A percentile compares a stretch with the other conserved stretches of the same genome.
phyloP scores from a whole-genome alignment of 2,888 invertebrate species.

The Phanerotoma sp. region DNA sequence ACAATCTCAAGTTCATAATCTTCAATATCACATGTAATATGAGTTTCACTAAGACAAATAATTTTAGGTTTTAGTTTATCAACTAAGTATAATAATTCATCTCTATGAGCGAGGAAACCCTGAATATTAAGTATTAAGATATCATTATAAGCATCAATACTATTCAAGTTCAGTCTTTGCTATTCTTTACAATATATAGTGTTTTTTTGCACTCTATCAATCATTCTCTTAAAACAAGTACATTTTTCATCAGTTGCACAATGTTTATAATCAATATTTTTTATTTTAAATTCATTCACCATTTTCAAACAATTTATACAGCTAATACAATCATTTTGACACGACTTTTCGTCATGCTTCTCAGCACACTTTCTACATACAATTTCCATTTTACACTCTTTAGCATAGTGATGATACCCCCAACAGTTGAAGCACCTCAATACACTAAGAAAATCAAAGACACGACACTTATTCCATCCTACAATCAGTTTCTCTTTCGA shows the following conservation, averaged over 20 bases:
- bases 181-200: slow-evolving; percentile 17
- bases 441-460: not conserved
- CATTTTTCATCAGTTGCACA: slow-evolving; percentile 16
- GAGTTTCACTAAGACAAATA: too few species aligned
- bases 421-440: slow-evolving; percentile 3
- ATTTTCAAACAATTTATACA: slow-evolving; percentile 25
- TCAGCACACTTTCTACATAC: slow-evolving; percentile 21
- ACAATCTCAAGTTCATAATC: too few species aligned
- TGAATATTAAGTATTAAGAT: too few species aligned
- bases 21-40: too few species aligned
- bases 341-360: slow-evolving; percentile 12
- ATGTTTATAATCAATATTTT: slow-evolving; percentile 7
- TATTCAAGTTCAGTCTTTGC: too few species aligned
- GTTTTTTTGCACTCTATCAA: slow-evolving; percentile 8
- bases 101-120: too few species aligned
- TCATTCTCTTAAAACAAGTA: slow-evolving; percentile 10
- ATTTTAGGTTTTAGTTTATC: too few species aligned
- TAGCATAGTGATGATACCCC: slow-evolving; percentile 23
- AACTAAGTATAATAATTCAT: too few species aligned
- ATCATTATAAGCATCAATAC: too few species aligned
- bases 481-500: not conserved
- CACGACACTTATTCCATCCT: not conserved
- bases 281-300: slow-evolving; percentile 8
- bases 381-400: slow-evolving; percentile 18
- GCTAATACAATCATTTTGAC: slow-evolving; percentile 7